Conservation (phyloP, 2,113 vertebrate species). For the Nycticryphes semicollaris region DNA sequence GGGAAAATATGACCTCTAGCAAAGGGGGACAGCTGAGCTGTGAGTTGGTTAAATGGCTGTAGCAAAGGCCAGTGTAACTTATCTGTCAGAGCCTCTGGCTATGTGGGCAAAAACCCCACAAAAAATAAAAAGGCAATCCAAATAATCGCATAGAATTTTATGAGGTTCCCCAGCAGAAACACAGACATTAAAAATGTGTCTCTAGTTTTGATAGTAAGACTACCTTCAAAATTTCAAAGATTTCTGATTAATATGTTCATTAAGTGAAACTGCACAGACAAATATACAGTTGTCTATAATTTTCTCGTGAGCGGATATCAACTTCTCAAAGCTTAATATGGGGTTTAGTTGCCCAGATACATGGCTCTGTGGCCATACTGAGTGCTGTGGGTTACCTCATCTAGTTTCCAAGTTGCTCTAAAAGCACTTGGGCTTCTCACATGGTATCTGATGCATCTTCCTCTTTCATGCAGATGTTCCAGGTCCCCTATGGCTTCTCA, state of each 20-base stretch:
- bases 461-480: neutral
- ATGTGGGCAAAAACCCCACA: neutral
- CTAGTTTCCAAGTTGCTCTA: neutral
- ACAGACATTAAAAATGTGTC: neutral
- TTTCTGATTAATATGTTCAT: neutral
- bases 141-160: neutral
- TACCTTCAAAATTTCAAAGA: neutral
- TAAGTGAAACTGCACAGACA: neutral
- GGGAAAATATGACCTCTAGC: neutral
- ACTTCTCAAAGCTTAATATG: neutral
- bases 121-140: neutral
- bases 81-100: neutral
- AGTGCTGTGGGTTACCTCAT: neutral
- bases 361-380: neutral
- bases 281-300: neutral
- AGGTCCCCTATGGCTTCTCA: neutral
- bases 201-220: neutral
- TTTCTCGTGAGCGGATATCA: neutral
- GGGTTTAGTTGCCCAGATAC: neutral
- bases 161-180: neutral
- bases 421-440: neutral
- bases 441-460: accelerated
- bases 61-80: neutral
- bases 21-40: neutral
- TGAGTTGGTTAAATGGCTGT: neutral